phyloP scores from a whole-genome alignment of 2,113 vertebrate species.

The Psilopsiagon aymara region DNA sequence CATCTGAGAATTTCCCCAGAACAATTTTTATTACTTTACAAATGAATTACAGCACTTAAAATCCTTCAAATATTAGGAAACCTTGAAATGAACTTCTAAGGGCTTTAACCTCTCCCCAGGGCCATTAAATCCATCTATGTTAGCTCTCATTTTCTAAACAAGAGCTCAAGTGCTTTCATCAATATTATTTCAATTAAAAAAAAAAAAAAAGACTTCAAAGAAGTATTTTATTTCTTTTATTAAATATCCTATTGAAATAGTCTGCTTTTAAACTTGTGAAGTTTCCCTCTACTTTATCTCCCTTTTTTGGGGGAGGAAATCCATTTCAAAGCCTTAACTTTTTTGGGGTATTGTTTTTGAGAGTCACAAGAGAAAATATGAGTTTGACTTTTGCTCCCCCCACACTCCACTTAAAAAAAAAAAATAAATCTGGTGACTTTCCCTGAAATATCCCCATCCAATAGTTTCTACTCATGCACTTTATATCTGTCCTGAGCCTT shows the following conservation, averaged over 20 bases:
- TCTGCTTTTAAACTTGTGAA: neutral
- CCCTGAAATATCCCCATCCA: neutral
- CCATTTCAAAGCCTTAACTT: neutral
- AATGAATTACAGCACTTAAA: slow-evolving; percentile 33
- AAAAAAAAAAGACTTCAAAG: neutral
- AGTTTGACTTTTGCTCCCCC: neutral
- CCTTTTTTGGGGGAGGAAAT: neutral
- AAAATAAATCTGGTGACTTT: neutral
- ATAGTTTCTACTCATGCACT: neutral
- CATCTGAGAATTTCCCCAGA: neutral
- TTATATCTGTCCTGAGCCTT: neutral
- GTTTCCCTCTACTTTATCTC: neutral
- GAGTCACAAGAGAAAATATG: neutral
- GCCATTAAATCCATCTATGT: slow-evolving; percentile 15
- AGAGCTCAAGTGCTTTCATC: neutral
- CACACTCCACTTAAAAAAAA: neutral
- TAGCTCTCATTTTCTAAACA: slow-evolving; percentile 33
- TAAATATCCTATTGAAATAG: neutral
- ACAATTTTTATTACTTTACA: slow-evolving; percentile 15
- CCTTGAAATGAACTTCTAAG: slow-evolving; percentile 27
- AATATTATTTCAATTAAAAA: neutral
- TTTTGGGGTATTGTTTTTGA: neutral
- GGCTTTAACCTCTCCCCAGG: slow-evolving; percentile 32
- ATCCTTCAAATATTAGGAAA: neutral
- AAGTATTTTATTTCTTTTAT: neutral